phyloP scores from a whole-genome alignment of 1,140 invertebrate species.

The Nebria ingens region DNA sequence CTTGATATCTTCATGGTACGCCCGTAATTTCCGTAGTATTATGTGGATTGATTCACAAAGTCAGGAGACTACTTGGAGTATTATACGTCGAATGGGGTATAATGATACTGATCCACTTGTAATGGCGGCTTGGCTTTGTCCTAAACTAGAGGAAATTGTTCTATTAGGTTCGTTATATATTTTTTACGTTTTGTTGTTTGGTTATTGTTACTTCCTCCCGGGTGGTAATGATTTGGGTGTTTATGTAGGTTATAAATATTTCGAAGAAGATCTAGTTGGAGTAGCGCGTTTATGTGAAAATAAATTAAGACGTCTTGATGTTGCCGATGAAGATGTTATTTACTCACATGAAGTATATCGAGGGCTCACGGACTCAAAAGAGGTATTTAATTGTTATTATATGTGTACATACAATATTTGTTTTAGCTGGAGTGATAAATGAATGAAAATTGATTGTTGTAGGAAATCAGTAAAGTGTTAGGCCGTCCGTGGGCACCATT shows the following conservation, averaged over 20 bases:
- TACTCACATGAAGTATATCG: slow-evolving; percentile 8
- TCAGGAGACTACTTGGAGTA: slow-evolving; percentile 24
- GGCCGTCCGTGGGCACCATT: slow-evolving; percentile 35
- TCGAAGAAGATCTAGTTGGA: slow-evolving; percentile 53
- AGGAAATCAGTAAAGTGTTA: slow-evolving; percentile 37
- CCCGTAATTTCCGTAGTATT: slow-evolving; percentile 50
- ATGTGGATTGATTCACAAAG: slow-evolving; percentile 56
- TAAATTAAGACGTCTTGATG: slow-evolving; percentile 47
- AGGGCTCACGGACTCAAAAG: not conserved
- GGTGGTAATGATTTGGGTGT: not conserved
- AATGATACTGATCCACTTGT: slow-evolving; percentile 54
- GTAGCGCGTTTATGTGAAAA: slow-evolving; percentile 53
- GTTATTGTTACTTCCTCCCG: too few species aligned
- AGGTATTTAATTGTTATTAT: not conserved
- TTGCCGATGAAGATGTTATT: slow-evolving; percentile 47
- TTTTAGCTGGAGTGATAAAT: too few species aligned
- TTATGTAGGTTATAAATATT: slow-evolving; percentile 49
- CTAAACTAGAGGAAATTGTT: slow-evolving; percentile 53
- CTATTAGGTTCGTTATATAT: slow-evolving; percentile 38
- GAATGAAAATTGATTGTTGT: slow-evolving; percentile 7
- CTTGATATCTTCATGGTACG: slow-evolving; percentile 48
- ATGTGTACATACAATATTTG: too few species aligned
- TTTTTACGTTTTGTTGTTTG: slow-evolving; percentile 23
- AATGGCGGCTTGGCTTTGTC: slow-evolving; percentile 65
- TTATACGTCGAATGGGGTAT: slow-evolving; percentile 28